Percentiles rank a stretch among this genome's conserved stretches.
phyloP scores from a whole-genome alignment of 2,797 vertebrate genomes.

The Triplophysa yarkandensis region DNA sequence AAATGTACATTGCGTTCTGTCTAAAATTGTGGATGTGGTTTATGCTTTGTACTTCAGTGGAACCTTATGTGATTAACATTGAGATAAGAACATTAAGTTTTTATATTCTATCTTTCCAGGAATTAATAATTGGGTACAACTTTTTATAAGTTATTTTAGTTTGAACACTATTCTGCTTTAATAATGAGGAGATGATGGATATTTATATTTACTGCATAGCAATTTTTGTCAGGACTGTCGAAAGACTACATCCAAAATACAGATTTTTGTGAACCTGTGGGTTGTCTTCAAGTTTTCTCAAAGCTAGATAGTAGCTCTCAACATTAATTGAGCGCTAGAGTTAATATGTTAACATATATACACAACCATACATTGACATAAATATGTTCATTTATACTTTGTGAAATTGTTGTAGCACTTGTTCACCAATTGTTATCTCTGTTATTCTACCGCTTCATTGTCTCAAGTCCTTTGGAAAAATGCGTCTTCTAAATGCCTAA shows the following conservation, averaged over 20 bases:
- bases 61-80: background rate
- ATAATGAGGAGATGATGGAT: background rate
- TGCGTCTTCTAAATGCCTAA: too few species aligned
- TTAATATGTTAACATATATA: too few species aligned
- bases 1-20: slow-evolving; percentile 7
- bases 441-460: too few species aligned
- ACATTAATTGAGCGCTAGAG: too few species aligned
- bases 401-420: too few species aligned
- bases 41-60: background rate
- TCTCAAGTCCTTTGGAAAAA: too few species aligned
- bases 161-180: background rate
- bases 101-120: background rate
- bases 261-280: background rate
- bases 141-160: background rate
- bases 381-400: too few species aligned
- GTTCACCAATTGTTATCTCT: too few species aligned
- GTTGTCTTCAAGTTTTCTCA: too few species aligned
- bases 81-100: background rate
- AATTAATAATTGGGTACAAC: background rate
- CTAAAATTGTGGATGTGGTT: background rate
- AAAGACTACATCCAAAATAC: background rate
- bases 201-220: background rate
- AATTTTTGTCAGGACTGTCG: background rate
- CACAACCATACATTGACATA: too few species aligned
- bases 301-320: too few species aligned